phyloP scores from a whole-genome alignment of 1,140 invertebrate genomes.

The Stenopsyche tienmushanensis region DNA sequence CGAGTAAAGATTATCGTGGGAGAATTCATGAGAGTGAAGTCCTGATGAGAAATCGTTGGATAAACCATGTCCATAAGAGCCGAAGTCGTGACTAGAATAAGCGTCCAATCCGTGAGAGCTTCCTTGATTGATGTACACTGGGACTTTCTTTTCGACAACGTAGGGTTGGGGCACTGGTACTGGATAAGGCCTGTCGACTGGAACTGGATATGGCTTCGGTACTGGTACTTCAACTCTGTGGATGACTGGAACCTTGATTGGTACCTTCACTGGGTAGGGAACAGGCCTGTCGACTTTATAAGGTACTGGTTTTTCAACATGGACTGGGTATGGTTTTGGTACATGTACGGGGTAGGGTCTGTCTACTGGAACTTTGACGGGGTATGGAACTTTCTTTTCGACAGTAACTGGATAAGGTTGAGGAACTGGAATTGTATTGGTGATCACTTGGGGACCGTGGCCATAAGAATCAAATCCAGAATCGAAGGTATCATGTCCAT shows the following conservation, averaged over 20 bases:
- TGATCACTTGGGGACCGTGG: slow-evolving; percentile 31
- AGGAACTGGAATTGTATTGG: slow-evolving; percentile 48
- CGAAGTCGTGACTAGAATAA: not conserved
- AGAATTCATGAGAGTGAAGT: not conserved
- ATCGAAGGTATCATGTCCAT: not conserved
- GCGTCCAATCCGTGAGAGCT: slow-evolving; percentile 7
- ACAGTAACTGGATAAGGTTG: slow-evolving; percentile 52
- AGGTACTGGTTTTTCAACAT: slow-evolving; percentile 43
- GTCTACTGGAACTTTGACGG: slow-evolving; percentile 51
- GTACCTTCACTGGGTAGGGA: slow-evolving; percentile 56
- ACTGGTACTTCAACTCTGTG: slow-evolving; percentile 62
- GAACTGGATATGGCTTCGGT: slow-evolving; percentile 62
- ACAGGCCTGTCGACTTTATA: slow-evolving; percentile 43
- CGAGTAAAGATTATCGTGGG: not conserved
- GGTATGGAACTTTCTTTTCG: slow-evolving; percentile 50
- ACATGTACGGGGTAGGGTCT: slow-evolving; percentile 46
- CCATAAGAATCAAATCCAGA: not conserved
- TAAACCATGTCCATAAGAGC: slow-evolving; percentile 13
- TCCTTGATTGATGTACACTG: slow-evolving; percentile 43
- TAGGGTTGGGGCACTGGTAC: slow-evolving; percentile 63
- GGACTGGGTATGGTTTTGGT: slow-evolving; percentile 42
- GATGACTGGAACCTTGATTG: slow-evolving; percentile 63
- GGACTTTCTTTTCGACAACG: slow-evolving; percentile 62
- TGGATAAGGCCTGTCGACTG: slow-evolving; percentile 61
- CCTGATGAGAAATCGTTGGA: slow-evolving; percentile 26